Percentiles rank a stretch among this genome's conserved stretches.
Conservation (phyloP, 1,140 invertebrate genomes). For the Colletes gigas region DNA sequence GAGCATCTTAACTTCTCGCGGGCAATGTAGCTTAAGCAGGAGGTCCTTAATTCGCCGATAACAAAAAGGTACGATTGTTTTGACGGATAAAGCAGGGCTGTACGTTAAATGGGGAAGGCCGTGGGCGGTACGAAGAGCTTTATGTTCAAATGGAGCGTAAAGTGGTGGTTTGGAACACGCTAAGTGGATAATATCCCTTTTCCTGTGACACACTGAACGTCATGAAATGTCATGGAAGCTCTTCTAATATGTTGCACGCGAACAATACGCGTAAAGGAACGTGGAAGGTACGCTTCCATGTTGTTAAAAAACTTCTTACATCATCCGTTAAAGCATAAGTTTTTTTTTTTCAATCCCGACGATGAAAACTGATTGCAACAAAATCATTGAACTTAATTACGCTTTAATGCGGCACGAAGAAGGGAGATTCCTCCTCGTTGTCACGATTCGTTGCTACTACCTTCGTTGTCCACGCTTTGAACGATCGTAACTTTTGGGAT, state of each 20-base stretch:
- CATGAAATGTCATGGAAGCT: conserved; percentile 60
- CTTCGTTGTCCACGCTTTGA: too few relatives aligned
- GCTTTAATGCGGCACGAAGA: too few relatives aligned
- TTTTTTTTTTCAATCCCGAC: not conserved
- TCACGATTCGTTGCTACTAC: too few relatives aligned
- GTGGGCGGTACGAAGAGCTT: conserved; percentile 64
- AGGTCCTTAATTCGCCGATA: not conserved
- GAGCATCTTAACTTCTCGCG: not conserved
- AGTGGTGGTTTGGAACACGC: conserved; percentile 69
- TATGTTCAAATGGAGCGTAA: conserved; percentile 71
- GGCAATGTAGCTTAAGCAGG: not conserved
- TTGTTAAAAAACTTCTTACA: not conserved
- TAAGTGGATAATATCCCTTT: conserved; percentile 77
- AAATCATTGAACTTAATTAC: too few relatives aligned
- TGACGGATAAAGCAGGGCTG: conserved; percentile 37
- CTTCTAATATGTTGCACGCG: conserved; percentile 39
- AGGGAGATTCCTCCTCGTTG: too few relatives aligned
- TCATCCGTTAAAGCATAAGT: not conserved
- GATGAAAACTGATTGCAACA: too few relatives aligned
- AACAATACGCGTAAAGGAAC: conserved; percentile 38
- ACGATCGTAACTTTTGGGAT: too few relatives aligned
- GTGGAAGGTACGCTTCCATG: conserved; percentile 24
- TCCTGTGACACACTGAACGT: conserved; percentile 72
- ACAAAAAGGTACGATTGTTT: conserved; percentile 31
- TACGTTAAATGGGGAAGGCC: conserved; percentile 64